Conservation (phyloP, 2,113 vertebrate species). For the Myrmophylax atrothorax region DNA sequence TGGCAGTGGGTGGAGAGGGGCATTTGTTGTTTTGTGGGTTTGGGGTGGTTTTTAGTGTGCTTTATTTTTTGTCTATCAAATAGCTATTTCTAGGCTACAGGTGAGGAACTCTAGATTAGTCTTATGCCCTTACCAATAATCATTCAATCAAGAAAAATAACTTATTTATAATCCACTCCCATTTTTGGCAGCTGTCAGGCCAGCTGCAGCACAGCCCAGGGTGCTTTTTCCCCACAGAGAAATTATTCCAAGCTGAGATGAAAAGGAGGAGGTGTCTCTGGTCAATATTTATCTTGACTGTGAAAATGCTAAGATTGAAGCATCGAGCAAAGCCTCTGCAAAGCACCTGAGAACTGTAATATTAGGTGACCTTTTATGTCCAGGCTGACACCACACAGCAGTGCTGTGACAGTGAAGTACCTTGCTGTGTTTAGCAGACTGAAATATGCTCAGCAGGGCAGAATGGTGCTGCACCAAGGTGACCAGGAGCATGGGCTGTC, state of each 20-base stretch:
- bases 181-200: not conserved
- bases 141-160: not conserved
- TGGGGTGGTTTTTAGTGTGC: not conserved
- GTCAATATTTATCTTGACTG: slow-evolving; percentile 15
- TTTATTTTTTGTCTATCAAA: not conserved
- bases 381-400: not conserved
- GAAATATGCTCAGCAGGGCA: not conserved
- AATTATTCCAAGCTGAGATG: not conserved
- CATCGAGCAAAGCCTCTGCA: not conserved
- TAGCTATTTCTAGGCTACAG: not conserved
- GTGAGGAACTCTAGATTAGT: not conserved
- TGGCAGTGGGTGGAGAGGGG: not conserved
- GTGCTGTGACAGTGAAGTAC: not conserved
- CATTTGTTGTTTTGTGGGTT: not conserved
- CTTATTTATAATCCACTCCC: not conserved
- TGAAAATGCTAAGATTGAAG: slow-evolving; percentile 8
- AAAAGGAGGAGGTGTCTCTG: not conserved
- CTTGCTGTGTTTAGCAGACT: not conserved
- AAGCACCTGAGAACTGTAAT: not conserved
- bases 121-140: not conserved
- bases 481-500: not conserved
- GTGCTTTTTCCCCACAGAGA: not conserved
- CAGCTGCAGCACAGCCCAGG: not conserved
- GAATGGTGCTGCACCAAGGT: not conserved
- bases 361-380: not conserved